Base-by-base conservation (phyloP, 2,113 vertebrate genomes). In the Leucoraja erinaceus region DNA sequence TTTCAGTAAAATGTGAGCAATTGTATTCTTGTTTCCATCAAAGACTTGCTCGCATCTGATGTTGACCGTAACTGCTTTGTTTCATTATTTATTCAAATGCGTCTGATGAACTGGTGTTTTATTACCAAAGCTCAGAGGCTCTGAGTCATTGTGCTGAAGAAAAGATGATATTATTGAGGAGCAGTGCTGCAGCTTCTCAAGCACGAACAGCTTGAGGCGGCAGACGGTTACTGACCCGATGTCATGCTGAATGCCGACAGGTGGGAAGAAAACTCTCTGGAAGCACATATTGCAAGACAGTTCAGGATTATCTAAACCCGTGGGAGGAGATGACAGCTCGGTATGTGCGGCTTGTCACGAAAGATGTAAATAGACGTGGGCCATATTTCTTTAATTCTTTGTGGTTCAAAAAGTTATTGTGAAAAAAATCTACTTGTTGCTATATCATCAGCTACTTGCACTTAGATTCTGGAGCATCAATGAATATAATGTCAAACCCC, bases 311-410 rank as follows among this genome's bases (percentile, higher is more conserved):
- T 16, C 8, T 61, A 66, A 59, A 61, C 61, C n/a, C n/a, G 54
- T 8, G 31, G 84, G 28, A 61, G 59, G n/a, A 88, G 18, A 16
- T 66, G 56, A 25, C n/a, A 66, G 56, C 14, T 63, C 7, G 11
- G 84, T 18, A 88, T 88, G 61, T 56, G 8, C 1, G 25, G 84
- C 31, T 66, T 31, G 6, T 66, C 59, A 88, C 0, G 12, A 31
- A 88, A 88, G 59, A 63, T n/a, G 59, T 7, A 63, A 63, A 63
- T n/a, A n/a, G 54, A 88, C 59, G 25, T n/a, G 22, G 70, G 28
- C 59, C 59, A 88, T n/a, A 88, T 88, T 81, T 63, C 11, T 88
- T 88, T 88, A 18, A 1, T 10, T 88, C 11, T 88, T 88, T 88
- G 7, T 28, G 63, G 14, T 66, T 66, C 10, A n/a, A 25, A 86